Percentiles rank a stretch among this genome's conserved stretches.
Evolutionary conservation across 2,113 vertebrate species (phyloP).

Genomic region (Rhizomys pruinosus): DNA sequence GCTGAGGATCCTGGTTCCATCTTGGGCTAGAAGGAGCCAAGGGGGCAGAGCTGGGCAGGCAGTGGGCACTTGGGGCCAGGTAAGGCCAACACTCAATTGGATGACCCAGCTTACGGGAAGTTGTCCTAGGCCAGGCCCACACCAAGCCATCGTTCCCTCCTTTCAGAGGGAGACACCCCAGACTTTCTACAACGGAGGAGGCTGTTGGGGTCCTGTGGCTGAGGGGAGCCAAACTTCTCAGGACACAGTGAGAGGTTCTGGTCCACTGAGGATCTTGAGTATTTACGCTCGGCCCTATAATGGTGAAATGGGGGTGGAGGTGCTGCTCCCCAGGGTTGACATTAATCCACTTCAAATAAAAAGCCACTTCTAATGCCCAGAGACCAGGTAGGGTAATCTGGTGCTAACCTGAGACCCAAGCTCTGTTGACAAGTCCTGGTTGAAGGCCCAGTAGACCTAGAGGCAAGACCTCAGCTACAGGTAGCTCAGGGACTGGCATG

Average conservation of each 20-base stretch:
- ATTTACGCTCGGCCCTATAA: not conserved
- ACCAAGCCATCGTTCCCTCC: too few relatives aligned
- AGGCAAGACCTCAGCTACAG: not conserved
- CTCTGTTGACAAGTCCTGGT: not conserved
- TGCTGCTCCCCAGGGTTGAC: not conserved
- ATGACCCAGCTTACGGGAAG: not conserved
- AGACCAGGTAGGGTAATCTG: not conserved
- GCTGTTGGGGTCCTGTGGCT: not conserved
- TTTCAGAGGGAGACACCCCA: not conserved
- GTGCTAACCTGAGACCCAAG: not conserved
- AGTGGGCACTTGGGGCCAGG: not conserved
- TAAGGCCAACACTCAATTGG: not conserved
- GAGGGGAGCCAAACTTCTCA: not conserved
- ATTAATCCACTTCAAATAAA: not conserved
- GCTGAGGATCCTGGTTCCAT: not conserved
- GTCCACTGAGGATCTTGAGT: too few relatives aligned
- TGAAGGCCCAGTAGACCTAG: not conserved
- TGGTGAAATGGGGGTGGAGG: not conserved
- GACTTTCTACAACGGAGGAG: not conserved
- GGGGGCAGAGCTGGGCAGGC: too few relatives aligned
- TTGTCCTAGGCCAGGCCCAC: not conserved
- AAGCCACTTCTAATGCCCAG: not conserved
- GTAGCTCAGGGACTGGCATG: not conserved
- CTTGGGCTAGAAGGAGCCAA: not conserved
- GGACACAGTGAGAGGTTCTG: rapidly evolving